Evolutionary conservation across 2,113 vertebrate genomes (phyloP).

Genomic region (Condylura cristata): DNA sequence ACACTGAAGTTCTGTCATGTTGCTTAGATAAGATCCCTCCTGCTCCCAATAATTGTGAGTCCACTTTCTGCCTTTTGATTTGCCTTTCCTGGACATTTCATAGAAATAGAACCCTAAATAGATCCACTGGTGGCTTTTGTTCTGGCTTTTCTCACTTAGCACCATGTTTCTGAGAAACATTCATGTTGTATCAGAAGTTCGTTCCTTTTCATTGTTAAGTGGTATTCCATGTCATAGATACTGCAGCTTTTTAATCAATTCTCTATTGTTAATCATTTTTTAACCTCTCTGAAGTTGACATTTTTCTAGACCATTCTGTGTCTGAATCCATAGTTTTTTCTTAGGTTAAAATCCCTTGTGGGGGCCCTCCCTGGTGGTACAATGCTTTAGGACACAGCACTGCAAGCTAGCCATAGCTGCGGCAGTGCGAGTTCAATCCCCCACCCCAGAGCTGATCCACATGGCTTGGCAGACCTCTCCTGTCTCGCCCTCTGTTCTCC

Average conservation of each 20-base stretch:
- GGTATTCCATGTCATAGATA: fast-evolving
- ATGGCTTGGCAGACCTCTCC: too few species aligned
- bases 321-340: neutral
- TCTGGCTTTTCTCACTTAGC: neutral
- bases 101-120: fast-evolving
- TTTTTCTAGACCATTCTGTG: neutral
- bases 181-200: fast-evolving
- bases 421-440: too few species aligned
- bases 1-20: neutral
- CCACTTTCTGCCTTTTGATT: neutral
- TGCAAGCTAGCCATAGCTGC: too few species aligned
- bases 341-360: neutral
- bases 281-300: neutral
- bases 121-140: neutral
- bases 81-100: neutral
- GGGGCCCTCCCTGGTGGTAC: too few species aligned
- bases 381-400: too few species aligned
- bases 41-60: fast-evolving
- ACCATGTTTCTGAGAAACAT: neutral
- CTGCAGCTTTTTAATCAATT: neutral
- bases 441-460: too few species aligned
- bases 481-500: too few species aligned
- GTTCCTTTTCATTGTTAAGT: neutral
- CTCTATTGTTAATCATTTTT: neutral
- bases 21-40: neutral